Conservation (phyloP, 2,797 vertebrate species). For the Smutsia gigantea region DNA sequence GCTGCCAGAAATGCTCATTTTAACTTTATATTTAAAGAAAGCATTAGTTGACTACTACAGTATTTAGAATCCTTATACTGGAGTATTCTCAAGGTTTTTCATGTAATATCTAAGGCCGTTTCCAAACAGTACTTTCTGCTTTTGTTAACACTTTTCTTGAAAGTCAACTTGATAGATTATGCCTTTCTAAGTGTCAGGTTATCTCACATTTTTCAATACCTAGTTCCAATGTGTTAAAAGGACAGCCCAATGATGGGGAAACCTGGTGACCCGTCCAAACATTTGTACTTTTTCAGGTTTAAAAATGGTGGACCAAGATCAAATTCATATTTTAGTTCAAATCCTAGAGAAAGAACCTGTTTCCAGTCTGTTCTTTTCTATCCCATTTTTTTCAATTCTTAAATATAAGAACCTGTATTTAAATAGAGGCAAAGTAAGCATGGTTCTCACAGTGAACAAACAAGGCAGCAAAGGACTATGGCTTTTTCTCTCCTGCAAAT, state of each 20-base stretch:
- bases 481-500: neutral
- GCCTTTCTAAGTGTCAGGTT: neutral
- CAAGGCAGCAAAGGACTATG: conserved; percentile 3
- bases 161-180: neutral
- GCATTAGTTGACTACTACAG: neutral
- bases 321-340: neutral
- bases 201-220: neutral
- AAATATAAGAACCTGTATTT: neutral
- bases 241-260: neutral
- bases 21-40: conserved; percentile 17
- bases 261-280: neutral
- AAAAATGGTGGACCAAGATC: neutral
- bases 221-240: neutral
- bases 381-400: neutral
- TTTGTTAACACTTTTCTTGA: conserved; percentile 2
- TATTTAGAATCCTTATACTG: neutral
- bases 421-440: neutral
- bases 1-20: conserved; percentile 5
- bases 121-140: conserved; percentile 41
- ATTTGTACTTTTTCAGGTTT: neutral
- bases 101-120: conserved; percentile 12
- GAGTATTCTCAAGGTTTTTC: neutral
- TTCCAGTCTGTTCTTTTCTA: neutral
- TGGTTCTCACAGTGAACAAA: conserved; percentile 4
- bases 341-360: neutral